A percentile compares a stretch with the other conserved stretches of the same genome.
Evolutionary conservation across 1,140 invertebrate genomes (phyloP).

Genomic region (Drosophila simulans): DNA sequence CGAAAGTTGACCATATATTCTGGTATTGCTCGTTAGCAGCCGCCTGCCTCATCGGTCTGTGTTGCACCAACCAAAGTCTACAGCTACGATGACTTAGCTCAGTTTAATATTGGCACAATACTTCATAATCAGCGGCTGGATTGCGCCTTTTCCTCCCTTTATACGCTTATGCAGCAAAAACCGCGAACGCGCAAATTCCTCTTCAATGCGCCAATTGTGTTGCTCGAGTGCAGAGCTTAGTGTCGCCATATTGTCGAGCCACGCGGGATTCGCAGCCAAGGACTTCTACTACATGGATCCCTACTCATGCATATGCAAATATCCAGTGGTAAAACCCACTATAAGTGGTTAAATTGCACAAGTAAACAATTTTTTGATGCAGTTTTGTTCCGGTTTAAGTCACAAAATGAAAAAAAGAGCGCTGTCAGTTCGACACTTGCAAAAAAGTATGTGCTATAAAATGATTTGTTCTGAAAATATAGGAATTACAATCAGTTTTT

Average conservation of each 20-base stretch:
- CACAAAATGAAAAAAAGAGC: conserved; percentile 1
- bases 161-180: conserved; percentile 65
- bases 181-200: conserved; percentile 32
- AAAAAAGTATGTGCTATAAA: not conserved
- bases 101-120: conserved; percentile 65
- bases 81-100: not conserved
- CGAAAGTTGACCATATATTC: conserved; percentile 35
- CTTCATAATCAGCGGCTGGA: conserved; percentile 58
- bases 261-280: not conserved
- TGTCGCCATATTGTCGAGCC: conserved; percentile 55
- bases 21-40: conserved; percentile 17
- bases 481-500: not conserved
- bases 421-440: not conserved
- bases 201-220: conserved; percentile 58
- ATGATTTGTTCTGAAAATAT: not conserved
- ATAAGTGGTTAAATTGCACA: conserved; percentile 61
- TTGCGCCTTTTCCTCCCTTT: not conserved
- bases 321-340: conserved; percentile 26
- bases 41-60: conserved; percentile 4
- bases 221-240: conserved; percentile 66
- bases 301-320: conserved; percentile 70
- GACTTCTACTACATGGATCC: conserved; percentile 17
- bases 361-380: conserved; percentile 58
- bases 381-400: conserved; percentile 27
- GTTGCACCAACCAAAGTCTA: not conserved